These are phyloP conservation scores for Ceratina australensis DNA, from an alignment of 1,140 invertebrate species.

Conservation along the genomic window DNA sequence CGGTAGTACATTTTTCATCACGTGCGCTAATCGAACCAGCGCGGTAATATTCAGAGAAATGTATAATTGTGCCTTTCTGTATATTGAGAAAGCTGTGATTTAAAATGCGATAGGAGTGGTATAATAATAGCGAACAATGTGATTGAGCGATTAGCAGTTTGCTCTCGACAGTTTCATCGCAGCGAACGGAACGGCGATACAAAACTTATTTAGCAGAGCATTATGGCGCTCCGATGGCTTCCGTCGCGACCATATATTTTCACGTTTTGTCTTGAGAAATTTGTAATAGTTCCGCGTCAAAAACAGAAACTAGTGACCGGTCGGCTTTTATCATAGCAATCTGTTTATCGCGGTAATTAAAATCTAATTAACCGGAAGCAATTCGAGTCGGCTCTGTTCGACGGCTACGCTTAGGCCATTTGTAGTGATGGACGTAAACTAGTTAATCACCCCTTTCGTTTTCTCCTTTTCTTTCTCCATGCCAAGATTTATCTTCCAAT, in stretches of 20 bases:
- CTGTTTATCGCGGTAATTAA: slow-evolving; percentile 61
- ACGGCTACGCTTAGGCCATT: slow-evolving; percentile 42
- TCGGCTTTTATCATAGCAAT: slow-evolving; percentile 43
- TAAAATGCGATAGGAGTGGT: too few relatives aligned
- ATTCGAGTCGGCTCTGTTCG: slow-evolving; percentile 37
- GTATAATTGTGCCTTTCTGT: too few relatives aligned
- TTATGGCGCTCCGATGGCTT: background rate
- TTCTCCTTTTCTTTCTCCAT: slow-evolving; percentile 7
- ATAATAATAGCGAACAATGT: background rate
- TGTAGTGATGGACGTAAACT: slow-evolving; percentile 43
- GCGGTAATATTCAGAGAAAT: too few relatives aligned
- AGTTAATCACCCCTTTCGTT: slow-evolving; percentile 50
- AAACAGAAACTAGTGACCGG: slow-evolving; percentile 9
- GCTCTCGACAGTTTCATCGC: background rate
- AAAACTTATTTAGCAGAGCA: background rate
- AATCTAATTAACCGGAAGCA: slow-evolving; percentile 63
- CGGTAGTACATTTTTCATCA: too few relatives aligned
- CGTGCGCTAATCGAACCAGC: too few relatives aligned
- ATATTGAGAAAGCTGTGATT: too few relatives aligned
- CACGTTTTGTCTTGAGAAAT: background rate
- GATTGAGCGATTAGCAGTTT: background rate
- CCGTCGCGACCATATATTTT: background rate
- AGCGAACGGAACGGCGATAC: background rate
- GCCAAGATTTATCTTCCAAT: background rate
- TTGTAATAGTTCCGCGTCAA: background rate